Conservation (phyloP, 2,113 vertebrate species). For the Poecile atricapillus region DNA sequence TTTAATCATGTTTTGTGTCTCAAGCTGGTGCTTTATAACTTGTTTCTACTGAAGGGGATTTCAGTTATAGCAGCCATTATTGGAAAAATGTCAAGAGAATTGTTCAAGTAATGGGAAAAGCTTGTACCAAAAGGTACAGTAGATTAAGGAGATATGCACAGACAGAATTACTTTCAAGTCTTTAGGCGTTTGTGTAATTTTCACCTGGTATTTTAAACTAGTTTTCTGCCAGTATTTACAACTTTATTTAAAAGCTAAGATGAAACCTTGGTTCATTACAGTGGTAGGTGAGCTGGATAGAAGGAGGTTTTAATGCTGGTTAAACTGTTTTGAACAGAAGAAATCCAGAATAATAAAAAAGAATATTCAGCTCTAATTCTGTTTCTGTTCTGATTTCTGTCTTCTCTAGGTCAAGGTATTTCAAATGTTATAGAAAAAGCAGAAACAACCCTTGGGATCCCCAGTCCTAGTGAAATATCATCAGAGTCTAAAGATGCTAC, state of each 20-base stretch:
- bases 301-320: neutral
- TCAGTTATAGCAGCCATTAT: neutral
- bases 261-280: neutral
- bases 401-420: slow-evolving; percentile 88
- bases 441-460: slow-evolving; percentile 91
- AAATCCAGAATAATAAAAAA: neutral
- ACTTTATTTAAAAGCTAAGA: neutral
- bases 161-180: neutral
- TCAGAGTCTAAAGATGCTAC: slow-evolving; percentile 63
- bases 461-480: slow-evolving; percentile 85
- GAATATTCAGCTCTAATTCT: neutral
- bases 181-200: neutral
- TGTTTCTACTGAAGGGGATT: neutral
- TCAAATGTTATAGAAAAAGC: slow-evolving; percentile 96
- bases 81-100: slow-evolving; percentile 8
- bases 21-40: neutral
- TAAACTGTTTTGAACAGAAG: neutral
- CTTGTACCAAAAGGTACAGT: neutral
- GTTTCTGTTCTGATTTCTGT: neutral
- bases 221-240: neutral
- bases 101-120: neutral
- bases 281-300: neutral
- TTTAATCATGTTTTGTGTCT: neutral
- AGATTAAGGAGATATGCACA: neutral
- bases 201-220: neutral